Conservation (phyloP, 53 echinoderm and acorn worm genomes). For the Astropecten irregularis region DNA sequence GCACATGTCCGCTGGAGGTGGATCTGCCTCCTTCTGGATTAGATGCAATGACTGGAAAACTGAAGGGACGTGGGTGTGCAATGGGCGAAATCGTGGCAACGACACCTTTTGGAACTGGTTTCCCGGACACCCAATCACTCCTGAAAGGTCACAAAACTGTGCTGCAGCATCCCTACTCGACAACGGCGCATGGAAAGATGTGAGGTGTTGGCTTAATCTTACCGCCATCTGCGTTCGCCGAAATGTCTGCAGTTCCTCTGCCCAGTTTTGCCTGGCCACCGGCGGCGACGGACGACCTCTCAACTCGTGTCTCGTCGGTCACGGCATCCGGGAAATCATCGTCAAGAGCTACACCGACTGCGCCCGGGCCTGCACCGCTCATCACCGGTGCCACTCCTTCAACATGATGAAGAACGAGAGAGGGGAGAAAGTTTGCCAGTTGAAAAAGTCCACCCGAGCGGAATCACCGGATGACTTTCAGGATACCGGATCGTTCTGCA, state of each 20-base stretch:
- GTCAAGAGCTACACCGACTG: not conserved
- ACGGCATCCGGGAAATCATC: slow-evolving; percentile 10
- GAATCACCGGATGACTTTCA: not conserved
- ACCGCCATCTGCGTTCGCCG: not conserved
- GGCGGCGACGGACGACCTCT: not conserved
- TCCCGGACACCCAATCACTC: no score
- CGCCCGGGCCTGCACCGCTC: not conserved
- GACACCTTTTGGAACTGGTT: no score
- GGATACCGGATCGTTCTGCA: not conserved
- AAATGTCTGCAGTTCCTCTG: not conserved
- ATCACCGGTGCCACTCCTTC: slow-evolving; percentile 10
- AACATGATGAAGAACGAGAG: not conserved
- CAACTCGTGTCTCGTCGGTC: not conserved
- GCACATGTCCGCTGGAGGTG: no score
- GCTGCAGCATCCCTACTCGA: no score
- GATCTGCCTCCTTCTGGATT: no score
- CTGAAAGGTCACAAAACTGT: no score
- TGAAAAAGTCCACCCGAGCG: not conserved
- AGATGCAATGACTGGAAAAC: no score
- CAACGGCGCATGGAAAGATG: not conserved
- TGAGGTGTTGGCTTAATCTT: not conserved
- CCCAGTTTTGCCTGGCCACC: not conserved
- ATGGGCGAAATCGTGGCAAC: no score
- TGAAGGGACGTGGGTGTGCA: no score
- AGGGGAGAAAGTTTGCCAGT: not conserved